Conservation (phyloP, 1,140 invertebrate genomes). For the Plectrocnemia conspersa region DNA sequence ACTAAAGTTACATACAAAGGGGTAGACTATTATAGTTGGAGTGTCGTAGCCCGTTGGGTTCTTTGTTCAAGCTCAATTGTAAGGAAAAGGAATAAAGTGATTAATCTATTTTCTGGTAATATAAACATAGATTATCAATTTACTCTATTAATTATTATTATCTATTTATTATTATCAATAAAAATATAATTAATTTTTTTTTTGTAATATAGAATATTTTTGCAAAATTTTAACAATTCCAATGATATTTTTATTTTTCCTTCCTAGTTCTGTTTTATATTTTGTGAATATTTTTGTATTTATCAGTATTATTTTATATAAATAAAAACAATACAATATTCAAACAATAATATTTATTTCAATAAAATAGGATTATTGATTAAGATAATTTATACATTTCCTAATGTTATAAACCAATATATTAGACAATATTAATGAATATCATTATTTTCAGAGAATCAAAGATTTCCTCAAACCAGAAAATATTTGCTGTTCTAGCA, state of each 20-base stretch:
- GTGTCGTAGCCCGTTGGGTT: constrained; percentile 57
- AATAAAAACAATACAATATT: too few species aligned
- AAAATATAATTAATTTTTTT: too few species aligned
- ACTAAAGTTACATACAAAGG: constrained; percentile 54
- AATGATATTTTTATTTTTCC: too few species aligned
- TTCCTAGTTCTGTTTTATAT: too few species aligned
- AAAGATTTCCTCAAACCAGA: constrained; percentile 14
- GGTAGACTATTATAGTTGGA: constrained; percentile 59
- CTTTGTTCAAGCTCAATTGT: constrained; percentile 44
- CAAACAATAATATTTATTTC: constrained; percentile 16
- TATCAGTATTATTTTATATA: too few species aligned
- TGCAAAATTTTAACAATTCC: too few species aligned
- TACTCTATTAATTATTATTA: too few species aligned
- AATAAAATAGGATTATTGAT: constrained; percentile 18
- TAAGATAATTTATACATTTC: constrained; percentile 9
- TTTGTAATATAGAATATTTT: too few species aligned
- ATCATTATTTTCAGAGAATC: constrained; percentile 22
- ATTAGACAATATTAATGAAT: constrained; percentile 4
- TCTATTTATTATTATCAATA: too few species aligned
- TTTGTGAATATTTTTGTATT: too few species aligned
- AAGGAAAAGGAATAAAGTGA: constrained; percentile 24
- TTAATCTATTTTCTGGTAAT: too few species aligned
- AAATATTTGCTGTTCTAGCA: constrained; percentile 18
- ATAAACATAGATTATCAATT: too few species aligned
- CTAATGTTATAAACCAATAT: background rate